Conservation (phyloP, 2,888 invertebrate genomes). For the Stenolophus ochropezus region DNA sequence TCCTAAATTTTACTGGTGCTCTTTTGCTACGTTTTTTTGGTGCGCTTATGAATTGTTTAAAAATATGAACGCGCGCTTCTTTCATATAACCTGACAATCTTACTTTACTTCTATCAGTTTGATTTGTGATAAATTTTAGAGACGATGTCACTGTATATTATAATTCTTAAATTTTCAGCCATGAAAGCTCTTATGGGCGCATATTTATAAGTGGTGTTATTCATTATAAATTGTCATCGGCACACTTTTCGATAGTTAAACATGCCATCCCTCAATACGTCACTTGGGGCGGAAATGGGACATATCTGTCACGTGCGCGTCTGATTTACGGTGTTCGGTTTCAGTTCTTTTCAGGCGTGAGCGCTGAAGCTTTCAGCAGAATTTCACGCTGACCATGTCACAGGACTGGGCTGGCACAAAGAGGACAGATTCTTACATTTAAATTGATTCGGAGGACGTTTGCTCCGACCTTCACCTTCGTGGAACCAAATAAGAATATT, state of each 20-base stretch:
- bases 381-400: constrained; percentile 18
- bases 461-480: background rate
- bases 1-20: too few relatives aligned
- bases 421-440: background rate
- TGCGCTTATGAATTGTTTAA: too few relatives aligned
- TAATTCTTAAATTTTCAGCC: too few relatives aligned
- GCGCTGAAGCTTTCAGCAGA: constrained; percentile 1
- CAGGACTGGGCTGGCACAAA: background rate
- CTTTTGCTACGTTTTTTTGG: too few relatives aligned
- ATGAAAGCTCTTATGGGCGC: too few relatives aligned
- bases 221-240: background rate
- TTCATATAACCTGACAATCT: too few relatives aligned
- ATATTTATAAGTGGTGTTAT: too few relatives aligned
- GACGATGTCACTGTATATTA: too few relatives aligned
- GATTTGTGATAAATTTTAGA: too few relatives aligned
- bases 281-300: constrained; percentile 9
- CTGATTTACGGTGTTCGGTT: constrained; percentile 20
- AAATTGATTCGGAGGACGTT: constrained; percentile 32
- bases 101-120: too few relatives aligned
- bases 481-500: background rate
- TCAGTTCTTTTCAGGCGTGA: constrained; percentile 26
- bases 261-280: background rate
- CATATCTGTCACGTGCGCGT: background rate
- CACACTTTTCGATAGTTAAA: background rate
- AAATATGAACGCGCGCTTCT: too few relatives aligned